A percentile compares a stretch with the other conserved stretches of the same genome.
Evolutionary conservation across 1,140 invertebrate genomes (phyloP).

Genomic region (Brachystomella parvula): DNA sequence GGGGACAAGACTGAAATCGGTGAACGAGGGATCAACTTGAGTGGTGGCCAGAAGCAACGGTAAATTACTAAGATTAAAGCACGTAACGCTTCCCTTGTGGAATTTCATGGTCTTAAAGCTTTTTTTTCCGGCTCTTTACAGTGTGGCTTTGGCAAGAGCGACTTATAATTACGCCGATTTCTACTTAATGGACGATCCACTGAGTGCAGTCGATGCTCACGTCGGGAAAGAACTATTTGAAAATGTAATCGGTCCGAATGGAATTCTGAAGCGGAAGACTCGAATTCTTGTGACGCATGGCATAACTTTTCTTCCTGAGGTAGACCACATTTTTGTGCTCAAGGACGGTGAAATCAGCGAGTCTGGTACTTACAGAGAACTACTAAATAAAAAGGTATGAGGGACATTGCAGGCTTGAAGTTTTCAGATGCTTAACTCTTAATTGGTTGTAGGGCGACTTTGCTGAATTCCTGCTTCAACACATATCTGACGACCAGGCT

Average conservation of each 20-base stretch:
- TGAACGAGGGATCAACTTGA: conserved; percentile 66
- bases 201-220: conserved; percentile 53
- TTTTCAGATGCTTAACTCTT: neutral
- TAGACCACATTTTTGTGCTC: conserved; percentile 48
- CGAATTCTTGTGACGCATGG: conserved; percentile 49
- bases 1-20: conserved; percentile 88
- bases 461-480: conserved; percentile 62
- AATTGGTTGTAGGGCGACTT: conserved; percentile 31
- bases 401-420: conserved; percentile 32
- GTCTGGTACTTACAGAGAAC: conserved; percentile 44
- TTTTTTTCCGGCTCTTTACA: too few relatives aligned
- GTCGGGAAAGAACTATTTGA: conserved; percentile 52
- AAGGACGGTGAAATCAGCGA: conserved; percentile 46
- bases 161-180: conserved; percentile 52
- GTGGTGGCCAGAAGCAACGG: conserved; percentile 59
- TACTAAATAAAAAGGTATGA: conserved; percentile 39
- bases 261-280: conserved; percentile 45
- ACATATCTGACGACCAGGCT: conserved; percentile 57
- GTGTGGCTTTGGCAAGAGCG: conserved; percentile 53
- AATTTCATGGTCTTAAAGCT: too few relatives aligned
- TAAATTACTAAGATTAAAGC: too few relatives aligned
- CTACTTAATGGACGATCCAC: conserved; percentile 54
- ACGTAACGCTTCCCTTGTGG: too few relatives aligned
- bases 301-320: conserved; percentile 46
- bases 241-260: conserved; percentile 47